Evolutionary conservation across 1,140 invertebrate genomes (phyloP), one percentile per base, ranked within the genome.

Genomic region (Brachionus plicatilis): DNA sequence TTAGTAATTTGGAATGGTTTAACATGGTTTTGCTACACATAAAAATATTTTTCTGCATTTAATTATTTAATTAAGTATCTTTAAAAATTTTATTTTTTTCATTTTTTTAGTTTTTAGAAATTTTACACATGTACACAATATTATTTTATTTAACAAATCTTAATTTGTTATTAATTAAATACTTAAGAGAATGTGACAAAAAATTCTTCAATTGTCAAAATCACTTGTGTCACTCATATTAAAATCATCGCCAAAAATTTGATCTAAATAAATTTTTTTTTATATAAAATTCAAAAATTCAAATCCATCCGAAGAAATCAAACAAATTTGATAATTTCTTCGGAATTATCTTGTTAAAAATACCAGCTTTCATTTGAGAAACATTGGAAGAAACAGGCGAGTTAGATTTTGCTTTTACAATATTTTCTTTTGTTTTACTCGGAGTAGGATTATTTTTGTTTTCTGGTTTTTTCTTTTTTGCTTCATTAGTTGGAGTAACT

Each of bases 401-500:
- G 27, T 50, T 29, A 24, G 41, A 33, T 50, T 76, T 76, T 5
- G 45, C 43, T 29, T 76, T 27, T 29, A 27, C 14, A 37, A 9
- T 8, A 72, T 20, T 76, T 50, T 76, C 72, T 50, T 76, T 76
- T 20, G 17, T 12, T 27, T 76, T 76, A 47, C 12, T 29, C 27
- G 12, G 70, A n/a, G 17, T 75, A 17, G 41, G n/a, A 76, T 76
- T 76, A 11, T 27, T 50, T 76, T 76, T 76, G 8, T 47, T 50
- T 50, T 76, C 72, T 5, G 27, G 2, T 33, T 76, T 76, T 50
- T 76, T 76, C 45, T 76, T 76, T 29, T 50, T 76, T 20, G 20
- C 12, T 76, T 82, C 79, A 68, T 45, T 82, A 12, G 79, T 82
- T 3, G 79, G 79, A 14, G 79, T 82, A n/a, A 82, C 43, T 65